These are phyloP conservation scores for Teleogryllus oceanicus DNA, from an alignment of 2,888 invertebrate species.

Conservation along the genomic window DNA sequence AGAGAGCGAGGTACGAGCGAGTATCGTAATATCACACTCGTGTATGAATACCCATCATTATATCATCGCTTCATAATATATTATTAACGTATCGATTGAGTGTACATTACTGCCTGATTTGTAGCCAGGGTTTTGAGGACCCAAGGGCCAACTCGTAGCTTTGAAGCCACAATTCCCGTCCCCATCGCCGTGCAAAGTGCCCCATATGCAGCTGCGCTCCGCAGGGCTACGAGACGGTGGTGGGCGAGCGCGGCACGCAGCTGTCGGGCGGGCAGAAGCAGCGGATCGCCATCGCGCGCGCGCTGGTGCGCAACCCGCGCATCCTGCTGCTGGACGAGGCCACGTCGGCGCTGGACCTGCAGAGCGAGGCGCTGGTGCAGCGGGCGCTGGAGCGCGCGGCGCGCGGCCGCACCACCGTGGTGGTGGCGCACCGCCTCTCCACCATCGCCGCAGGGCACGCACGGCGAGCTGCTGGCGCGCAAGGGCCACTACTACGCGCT, in stretches of 20 bases:
- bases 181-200: too few species aligned
- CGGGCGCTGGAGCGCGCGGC: slow-evolving; percentile 71
- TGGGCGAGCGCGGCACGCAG: slow-evolving; percentile 79
- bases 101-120: too few species aligned
- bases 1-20: too few species aligned
- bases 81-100: too few species aligned
- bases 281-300: slow-evolving; percentile 84
- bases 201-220: too few species aligned
- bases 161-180: too few species aligned
- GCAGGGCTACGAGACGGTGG: slow-evolving; percentile 75
- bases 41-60: too few species aligned
- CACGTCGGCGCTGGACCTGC: slow-evolving; percentile 82
- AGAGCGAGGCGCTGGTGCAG: slow-evolving; percentile 83
- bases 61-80: too few species aligned
- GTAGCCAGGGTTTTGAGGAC: too few species aligned
- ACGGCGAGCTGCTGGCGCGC: slow-evolving; percentile 61
- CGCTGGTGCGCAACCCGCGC: slow-evolving; percentile 73
- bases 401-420: slow-evolving; percentile 71
- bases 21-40: too few species aligned
- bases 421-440: slow-evolving; percentile 73
- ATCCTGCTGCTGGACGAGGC: slow-evolving; percentile 82
- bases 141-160: too few species aligned
- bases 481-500: slow-evolving; percentile 67
- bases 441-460: slow-evolving; percentile 69
- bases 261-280: slow-evolving; percentile 88